Percentiles rank a stretch among this genome's conserved stretches.
Evolutionary conservation across 2,888 invertebrate genomes (phyloP).

Genomic region (Neelides folsomi): DNA sequence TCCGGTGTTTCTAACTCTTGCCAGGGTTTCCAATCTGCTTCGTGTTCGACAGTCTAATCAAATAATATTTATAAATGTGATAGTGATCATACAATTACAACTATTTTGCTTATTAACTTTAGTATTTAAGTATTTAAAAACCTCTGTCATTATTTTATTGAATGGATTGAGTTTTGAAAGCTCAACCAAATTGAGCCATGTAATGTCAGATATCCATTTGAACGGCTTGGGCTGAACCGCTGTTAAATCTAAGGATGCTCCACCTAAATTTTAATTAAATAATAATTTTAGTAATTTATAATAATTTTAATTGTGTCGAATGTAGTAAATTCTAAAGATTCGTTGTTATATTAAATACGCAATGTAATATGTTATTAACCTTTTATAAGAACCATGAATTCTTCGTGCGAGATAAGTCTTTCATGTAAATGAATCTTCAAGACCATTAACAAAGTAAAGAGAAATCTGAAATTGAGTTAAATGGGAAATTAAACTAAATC

Average conservation of each 20-base stretch:
- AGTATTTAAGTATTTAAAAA: constrained; percentile 36
- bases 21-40: constrained; percentile 79
- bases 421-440: constrained; percentile 87
- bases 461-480: constrained; percentile 36
- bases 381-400: constrained; percentile 90
- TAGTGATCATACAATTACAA: background rate
- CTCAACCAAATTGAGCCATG: constrained; percentile 90
- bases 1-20: constrained; percentile 88
- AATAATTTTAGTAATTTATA: no score
- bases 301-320: no score
- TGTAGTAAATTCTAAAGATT: no score
- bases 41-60: constrained; percentile 58
- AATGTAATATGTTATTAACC: constrained; percentile 38
- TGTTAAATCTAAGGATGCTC: constrained; percentile 83
- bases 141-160: constrained; percentile 61
- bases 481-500: no score
- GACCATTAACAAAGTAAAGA: constrained; percentile 85
- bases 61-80: constrained; percentile 2
- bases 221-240: constrained; percentile 86
- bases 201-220: constrained; percentile 87
- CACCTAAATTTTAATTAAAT: constrained; percentile 44
- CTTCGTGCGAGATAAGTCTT: constrained; percentile 66
- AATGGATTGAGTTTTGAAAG: constrained; percentile 73
- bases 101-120: background rate
- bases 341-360: background rate